Evolutionary conservation across 2,888 invertebrate genomes (phyloP).

Genomic region (Eulithis testata): DNA sequence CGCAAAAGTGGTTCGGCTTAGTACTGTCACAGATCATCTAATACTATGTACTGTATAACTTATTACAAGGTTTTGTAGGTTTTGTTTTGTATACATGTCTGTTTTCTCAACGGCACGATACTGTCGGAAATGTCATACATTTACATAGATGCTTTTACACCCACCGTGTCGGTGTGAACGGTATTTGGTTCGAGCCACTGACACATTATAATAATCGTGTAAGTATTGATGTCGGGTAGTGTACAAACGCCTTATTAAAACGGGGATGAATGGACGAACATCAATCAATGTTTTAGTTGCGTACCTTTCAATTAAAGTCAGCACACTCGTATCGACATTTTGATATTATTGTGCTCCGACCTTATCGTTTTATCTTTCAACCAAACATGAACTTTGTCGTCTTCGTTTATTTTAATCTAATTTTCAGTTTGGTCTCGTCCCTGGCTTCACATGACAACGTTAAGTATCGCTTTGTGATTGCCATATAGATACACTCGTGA

Average conservation of each 20-base stretch:
- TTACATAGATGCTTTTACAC: too few relatives aligned
- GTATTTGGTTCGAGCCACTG: too few relatives aligned
- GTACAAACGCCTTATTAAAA: slow-evolving; percentile 26
- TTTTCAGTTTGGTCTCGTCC: not conserved
- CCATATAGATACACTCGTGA: not conserved
- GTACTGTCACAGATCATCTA: too few relatives aligned
- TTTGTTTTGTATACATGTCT: slow-evolving; percentile 43
- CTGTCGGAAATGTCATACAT: too few relatives aligned
- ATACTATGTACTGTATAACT: slow-evolving; percentile 46
- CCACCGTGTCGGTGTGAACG: too few relatives aligned
- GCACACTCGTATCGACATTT: slow-evolving; percentile 21
- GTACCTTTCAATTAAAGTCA: slow-evolving; percentile 39
- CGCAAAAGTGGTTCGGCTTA: slow-evolving; percentile 54
- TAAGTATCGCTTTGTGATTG: not conserved
- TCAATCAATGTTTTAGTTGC: slow-evolving; percentile 60
- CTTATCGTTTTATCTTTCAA: slow-evolving; percentile 15
- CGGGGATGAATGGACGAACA: slow-evolving; percentile 57
- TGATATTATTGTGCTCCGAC: slow-evolving; percentile 12
- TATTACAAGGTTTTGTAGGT: slow-evolving; percentile 55
- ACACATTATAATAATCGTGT: too few relatives aligned
- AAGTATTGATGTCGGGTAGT: too few relatives aligned
- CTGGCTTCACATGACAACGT: slow-evolving; percentile 2
- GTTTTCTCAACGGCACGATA: too few relatives aligned
- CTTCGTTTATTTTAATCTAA: not conserved
- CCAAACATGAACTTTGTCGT: slow-evolving; percentile 1